Evolutionary conservation across 2,113 vertebrate species (phyloP).

Genomic region (Cyanoderma ruficeps): DNA sequence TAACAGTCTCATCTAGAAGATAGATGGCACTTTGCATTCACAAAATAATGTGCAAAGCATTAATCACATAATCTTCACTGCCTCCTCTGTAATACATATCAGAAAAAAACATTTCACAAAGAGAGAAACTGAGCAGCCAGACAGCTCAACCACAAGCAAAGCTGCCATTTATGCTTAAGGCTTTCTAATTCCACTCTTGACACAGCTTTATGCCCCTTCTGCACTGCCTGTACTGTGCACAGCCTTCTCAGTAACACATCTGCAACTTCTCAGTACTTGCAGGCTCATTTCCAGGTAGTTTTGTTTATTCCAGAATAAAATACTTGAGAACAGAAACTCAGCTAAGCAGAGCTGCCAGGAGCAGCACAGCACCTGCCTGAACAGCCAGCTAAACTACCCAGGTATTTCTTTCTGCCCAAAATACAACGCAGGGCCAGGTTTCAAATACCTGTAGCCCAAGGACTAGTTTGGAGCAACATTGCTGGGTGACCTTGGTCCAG

Average conservation of each 20-base stretch:
- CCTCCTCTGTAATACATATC: not conserved
- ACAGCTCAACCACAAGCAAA: not conserved
- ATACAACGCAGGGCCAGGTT: not conserved
- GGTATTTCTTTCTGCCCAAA: not conserved
- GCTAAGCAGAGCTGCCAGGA: not conserved
- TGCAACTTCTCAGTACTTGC: not conserved
- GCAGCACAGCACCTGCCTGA: not conserved
- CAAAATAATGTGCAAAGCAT: not conserved
- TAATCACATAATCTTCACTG: conserved; percentile 25
- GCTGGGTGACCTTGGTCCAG: not conserved
- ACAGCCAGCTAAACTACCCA: not conserved
- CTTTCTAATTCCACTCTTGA: not conserved
- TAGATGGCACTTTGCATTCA: conserved; percentile 39
- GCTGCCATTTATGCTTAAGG: not conserved
- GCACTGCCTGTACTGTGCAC: not conserved
- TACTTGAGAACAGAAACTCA: not conserved
- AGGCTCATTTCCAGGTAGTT: not conserved
- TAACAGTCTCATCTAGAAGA: conserved; percentile 15
- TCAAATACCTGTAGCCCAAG: not conserved
- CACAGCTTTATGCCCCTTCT: not conserved
- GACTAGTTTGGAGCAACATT: not conserved
- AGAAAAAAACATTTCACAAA: not conserved
- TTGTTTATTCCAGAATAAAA: not conserved
- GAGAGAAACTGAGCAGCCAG: not conserved
- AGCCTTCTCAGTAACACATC: not conserved